phyloP scores from a whole-genome alignment of 1,140 invertebrate species.

The Drosophila ogumai region DNA sequence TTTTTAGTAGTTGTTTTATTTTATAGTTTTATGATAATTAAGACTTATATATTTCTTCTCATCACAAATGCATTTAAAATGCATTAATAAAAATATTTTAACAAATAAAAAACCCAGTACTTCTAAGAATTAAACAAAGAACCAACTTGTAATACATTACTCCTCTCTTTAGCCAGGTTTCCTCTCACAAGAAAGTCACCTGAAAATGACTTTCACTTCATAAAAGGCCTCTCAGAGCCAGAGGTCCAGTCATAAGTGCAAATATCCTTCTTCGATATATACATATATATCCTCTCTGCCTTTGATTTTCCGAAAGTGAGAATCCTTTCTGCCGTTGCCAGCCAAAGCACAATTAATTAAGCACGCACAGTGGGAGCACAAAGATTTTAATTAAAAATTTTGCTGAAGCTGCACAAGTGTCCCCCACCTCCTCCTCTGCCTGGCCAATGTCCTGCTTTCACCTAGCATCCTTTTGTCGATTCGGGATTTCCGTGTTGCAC shows the following conservation, averaged over 20 bases:
- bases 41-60: too few species aligned
- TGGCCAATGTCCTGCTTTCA: neutral
- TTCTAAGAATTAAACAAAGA: neutral
- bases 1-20: too few species aligned
- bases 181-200: neutral
- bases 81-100: too few species aligned
- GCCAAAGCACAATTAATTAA: conserved; percentile 78
- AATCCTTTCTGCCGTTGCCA: conserved; percentile 45
- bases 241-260: conserved; percentile 3
- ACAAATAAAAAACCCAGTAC: too few species aligned
- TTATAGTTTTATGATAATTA: too few species aligned
- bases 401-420: conserved; percentile 75
- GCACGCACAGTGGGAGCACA: conserved; percentile 61
- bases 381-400: conserved; percentile 79
- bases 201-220: conserved; percentile 1
- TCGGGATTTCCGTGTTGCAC: conserved; percentile 29
- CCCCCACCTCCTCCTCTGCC: neutral
- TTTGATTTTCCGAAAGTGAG: conserved; percentile 5
- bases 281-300: conserved; percentile 2
- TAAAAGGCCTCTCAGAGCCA: neutral
- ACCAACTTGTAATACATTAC: neutral
- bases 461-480: conserved; percentile 28
- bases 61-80: too few species aligned
- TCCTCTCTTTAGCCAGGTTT: too few species aligned
- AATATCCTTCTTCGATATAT: conserved; percentile 19